These are phyloP conservation scores for Dorcus hopei DNA, from an alignment of 2,888 invertebrate genomes.

Conservation along the genomic window DNA sequence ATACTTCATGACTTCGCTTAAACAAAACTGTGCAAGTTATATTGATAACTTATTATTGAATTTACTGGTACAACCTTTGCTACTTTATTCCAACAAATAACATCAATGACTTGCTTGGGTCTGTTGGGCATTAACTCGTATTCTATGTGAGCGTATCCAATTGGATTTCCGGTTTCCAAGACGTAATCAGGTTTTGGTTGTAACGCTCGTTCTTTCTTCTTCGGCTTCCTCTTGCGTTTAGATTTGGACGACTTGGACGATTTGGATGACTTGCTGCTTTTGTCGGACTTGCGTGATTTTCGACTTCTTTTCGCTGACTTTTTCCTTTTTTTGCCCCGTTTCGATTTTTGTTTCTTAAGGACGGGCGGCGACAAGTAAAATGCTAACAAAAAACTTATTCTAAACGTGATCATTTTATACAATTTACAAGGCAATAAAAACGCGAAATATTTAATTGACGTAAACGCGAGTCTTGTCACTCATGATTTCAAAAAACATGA, in stretches of 20 bases:
- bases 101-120: slow-evolving; percentile 25
- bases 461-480: too few species aligned
- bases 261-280: slow-evolving; percentile 2
- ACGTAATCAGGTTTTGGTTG: slow-evolving; percentile 17
- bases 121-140: slow-evolving; percentile 25
- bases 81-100: slow-evolving; percentile 28
- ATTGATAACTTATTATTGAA: neutral
- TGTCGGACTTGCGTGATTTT: neutral
- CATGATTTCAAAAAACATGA: too few species aligned
- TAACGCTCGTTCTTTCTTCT: neutral
- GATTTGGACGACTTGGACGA: neutral
- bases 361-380: slow-evolving; percentile 13
- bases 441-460: too few species aligned
- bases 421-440: neutral
- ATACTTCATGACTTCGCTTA: neutral
- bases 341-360: neutral
- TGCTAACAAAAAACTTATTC: slow-evolving; percentile 17
- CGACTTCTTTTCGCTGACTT: slow-evolving; percentile 5
- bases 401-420: slow-evolving; percentile 19
- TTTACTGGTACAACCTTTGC: slow-evolving; percentile 22
- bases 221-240: neutral
- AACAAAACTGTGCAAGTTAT: neutral
- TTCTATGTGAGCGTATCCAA: slow-evolving; percentile 25
- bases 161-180: slow-evolving; percentile 21
- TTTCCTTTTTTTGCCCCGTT: slow-evolving; percentile 10